Conservation (phyloP, 2,797 vertebrate genomes). For the Enteromius viviparus region DNA sequence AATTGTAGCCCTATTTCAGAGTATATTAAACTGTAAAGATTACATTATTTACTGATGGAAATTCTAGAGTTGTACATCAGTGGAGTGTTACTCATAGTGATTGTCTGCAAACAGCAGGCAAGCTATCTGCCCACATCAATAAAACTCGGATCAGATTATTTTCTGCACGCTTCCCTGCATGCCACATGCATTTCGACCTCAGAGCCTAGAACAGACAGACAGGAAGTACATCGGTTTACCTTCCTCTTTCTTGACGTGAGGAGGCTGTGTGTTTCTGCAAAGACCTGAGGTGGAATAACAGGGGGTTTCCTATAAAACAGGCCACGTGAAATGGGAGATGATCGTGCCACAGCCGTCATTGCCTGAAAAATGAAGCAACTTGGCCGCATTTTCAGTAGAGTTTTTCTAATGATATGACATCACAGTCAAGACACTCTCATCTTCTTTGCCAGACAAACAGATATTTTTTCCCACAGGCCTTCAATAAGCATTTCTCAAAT, state of each 20-base stretch:
- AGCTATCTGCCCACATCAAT: constrained; percentile 21
- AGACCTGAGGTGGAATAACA: neutral
- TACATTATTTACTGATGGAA: neutral
- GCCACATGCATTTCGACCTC: neutral
- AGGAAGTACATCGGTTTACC: constrained; percentile 45
- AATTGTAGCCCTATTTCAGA: neutral
- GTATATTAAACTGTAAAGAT: neutral
- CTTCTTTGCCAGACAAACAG: neutral
- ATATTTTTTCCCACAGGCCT: too few relatives aligned
- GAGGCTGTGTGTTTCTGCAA: constrained; percentile 10
- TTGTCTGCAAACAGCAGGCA: neutral
- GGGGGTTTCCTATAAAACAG: constrained; percentile 11
- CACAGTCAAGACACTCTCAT: neutral
- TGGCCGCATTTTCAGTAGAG: neutral
- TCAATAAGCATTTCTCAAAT: neutral
- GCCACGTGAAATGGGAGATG: neutral
- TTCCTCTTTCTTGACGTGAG: neutral
- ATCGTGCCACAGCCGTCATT: neutral
- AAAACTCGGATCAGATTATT: neutral
- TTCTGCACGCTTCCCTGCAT: constrained; percentile 1
- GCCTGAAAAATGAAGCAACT: neutral
- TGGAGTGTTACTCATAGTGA: neutral
- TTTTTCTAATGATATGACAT: neutral
- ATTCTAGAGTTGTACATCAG: neutral
- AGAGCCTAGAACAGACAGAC: constrained; percentile 38